Evolutionary conservation across 2,113 vertebrate genomes (phyloP), one percentile per base, ranked within the genome.

Genomic region (Rhynchomys soricoides): DNA sequence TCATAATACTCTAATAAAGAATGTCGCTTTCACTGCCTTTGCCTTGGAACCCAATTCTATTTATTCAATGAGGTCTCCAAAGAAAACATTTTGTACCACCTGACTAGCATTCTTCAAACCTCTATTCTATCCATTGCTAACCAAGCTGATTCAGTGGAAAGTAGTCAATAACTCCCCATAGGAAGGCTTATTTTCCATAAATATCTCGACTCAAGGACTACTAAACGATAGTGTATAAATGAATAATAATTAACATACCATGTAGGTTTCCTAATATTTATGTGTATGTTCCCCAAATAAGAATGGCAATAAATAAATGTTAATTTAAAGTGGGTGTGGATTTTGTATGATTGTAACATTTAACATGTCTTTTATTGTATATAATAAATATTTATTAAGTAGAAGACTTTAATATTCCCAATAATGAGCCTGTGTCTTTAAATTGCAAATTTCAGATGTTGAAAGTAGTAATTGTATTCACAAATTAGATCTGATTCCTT

Each of bases 331-430:
- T 75, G 70, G 22, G 34, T 91, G 7, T 52, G 85, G 45, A 5
- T 91, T 93, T 95, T 94, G 26, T 73, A 79, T 89, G 48, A 91
- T 43, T 66, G 37, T 5, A 75, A 43, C 48, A 68, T 22, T 91
- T 83, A 86, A n/a, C 21, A 7, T 79, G 1, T 64, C 26, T 37
- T 89, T 43, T 62, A 71, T 55, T 82, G 50, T 55, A 79, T 57
- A 43, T 74, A 89, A 52, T 34, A 93, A 62, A n/a, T 70, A n/a
- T n/a, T 83, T 83, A 77, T 13, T 91, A 62, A 71, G 6, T 57
- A 16, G 0, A 5, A 78, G 40, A 13, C 0, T 83, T 87, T 74
- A 93, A 19, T 40, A 4, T 93, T 93, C 13, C 89, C 4, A 94
- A 8, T 31, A 50, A 68, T 74, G 43, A 21, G 0, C 40, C 0